Evolutionary conservation across 1,140 invertebrate genomes (phyloP), one percentile per base, ranked within the genome.

Genomic region (Pteromalus puparum): DNA sequence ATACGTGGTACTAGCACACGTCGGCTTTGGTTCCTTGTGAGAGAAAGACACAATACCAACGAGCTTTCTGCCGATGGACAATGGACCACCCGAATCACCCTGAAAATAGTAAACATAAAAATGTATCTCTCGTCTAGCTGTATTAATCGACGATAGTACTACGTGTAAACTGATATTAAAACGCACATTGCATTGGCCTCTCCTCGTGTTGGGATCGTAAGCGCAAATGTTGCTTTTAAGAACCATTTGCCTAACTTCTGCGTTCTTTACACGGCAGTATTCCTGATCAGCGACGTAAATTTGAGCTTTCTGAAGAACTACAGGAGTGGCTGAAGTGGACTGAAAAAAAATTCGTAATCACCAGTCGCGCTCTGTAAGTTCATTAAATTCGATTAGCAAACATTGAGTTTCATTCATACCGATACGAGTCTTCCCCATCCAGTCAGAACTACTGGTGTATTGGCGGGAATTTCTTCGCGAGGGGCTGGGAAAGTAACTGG

Each of bases 151-250:
- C 61, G 21, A 18, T 65, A 65, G 61, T 7, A 15, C n/a, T 7
- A 15, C n/a, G 15, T 34, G 30, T 34, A 15, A 24, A 26, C 30
- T 2, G 3, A 28, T 26, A 18, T 42, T 24, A 38, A n/a, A 75
- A 72, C 70, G 9, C 18, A 72, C 70, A 30, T 72, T 72, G 70
- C 70, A 72, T 34, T 72, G 70, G 24, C 70, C 70, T 72, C 28
- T 72, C 12, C 70, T 72, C 24, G 9, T 13, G 5, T 26, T 13
- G 13, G 13, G 18, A 72, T 72, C 30, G 18, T 34, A 30, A 72
- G 70, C 70, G 28, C 70, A 72, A 30, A 72, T 72, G 28, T 72
- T 72, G 7, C 30, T 72, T 0, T 13, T 5, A 0, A 28, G 28
- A 15, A 72, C 70, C 7, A 34, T 7, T 30, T 72, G 70, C 12